Evolutionary conservation across 92 coral and sea anemone genomes (phyloP), one percentile per base, ranked within the genome.

Genomic region (Palythoa grandiflora): DNA sequence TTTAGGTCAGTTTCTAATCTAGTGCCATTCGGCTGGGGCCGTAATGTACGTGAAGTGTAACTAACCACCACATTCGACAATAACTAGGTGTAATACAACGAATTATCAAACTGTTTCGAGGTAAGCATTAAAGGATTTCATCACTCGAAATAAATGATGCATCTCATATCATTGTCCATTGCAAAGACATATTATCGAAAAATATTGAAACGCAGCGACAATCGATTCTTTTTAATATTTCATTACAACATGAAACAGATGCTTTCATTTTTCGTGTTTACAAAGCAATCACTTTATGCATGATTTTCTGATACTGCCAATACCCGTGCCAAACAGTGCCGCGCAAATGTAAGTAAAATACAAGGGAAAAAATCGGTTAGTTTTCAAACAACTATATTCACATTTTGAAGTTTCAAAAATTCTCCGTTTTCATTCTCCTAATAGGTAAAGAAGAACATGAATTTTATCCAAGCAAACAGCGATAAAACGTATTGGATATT

Each of bases 21-120:
- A 17, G 66, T 63, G 5, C 63, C 11, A 81, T 81, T 81, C 28
- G 28, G 86, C 47, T 63, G 36, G 48, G 17, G 66, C 86, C 39
- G 44, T 47, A 37, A 81, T 80, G 17, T n/a, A 59, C 55, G 39
- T 44, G 40, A 19, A 63, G 20, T 52, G 54, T 20, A 44, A 28
- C 86, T 8, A 81, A 80, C 86, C 60, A 71, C 48, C 86, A 36
- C 60, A 66, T 20, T 38, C 70, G 47, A 81, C 86, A 66, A 65
- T 47, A 55, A 39, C 40, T 19, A 44, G 39, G 60, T 63, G 86
- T 81, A 19, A 50, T 63, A 38, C n/a, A 21, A 47, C 55, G 17
- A 81, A 68, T 48, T 47, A n/a, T 63, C 48, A 35, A 63, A 13
- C 75, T 40, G n/a, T 35, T 71, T 17, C 38, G 74, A 52, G 40